These are phyloP conservation scores for Phylloscopus trochilus DNA, from an alignment of 2,113 vertebrate species.

Conservation along the genomic window DNA sequence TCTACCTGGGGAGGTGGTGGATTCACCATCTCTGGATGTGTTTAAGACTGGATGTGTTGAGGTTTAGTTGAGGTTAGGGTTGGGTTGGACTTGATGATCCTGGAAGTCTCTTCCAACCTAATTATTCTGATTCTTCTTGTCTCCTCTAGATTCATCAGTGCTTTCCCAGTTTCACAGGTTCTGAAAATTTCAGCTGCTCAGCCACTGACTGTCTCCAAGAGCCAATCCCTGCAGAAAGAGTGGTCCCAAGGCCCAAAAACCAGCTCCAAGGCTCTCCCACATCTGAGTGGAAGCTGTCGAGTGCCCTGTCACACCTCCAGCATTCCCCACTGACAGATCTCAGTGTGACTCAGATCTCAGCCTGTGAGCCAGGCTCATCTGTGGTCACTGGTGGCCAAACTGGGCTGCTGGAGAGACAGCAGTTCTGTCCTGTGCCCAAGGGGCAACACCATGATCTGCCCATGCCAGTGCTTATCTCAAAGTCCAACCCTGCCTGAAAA, in stretches of 20 bases:
- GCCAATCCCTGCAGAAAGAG: neutral
- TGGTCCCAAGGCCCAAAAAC: neutral
- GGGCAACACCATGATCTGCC: rapidly evolving
- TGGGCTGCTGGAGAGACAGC: rapidly evolving
- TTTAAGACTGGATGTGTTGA: too few species aligned
- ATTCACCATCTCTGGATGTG: too few species aligned
- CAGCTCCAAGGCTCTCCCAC: neutral
- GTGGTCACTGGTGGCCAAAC: neutral
- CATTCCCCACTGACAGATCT: neutral
- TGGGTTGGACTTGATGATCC: too few species aligned
- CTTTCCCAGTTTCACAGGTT: neutral
- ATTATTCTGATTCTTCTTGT: neutral
- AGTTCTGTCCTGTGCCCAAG: neutral
- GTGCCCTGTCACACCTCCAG: neutral
- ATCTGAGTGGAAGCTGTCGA: neutral
- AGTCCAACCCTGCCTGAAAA: neutral
- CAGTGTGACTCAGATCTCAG: neutral
- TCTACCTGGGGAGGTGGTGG: too few species aligned
- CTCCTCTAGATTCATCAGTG: neutral
- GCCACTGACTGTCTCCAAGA: rapidly evolving
- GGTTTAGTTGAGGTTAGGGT: too few species aligned
- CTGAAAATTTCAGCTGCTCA: neutral
- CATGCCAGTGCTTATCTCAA: rapidly evolving
- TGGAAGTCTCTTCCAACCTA: too few species aligned
- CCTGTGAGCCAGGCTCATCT: neutral